phyloP scores from a whole-genome alignment of 2,113 vertebrate species.

The Trogon melanurus region DNA sequence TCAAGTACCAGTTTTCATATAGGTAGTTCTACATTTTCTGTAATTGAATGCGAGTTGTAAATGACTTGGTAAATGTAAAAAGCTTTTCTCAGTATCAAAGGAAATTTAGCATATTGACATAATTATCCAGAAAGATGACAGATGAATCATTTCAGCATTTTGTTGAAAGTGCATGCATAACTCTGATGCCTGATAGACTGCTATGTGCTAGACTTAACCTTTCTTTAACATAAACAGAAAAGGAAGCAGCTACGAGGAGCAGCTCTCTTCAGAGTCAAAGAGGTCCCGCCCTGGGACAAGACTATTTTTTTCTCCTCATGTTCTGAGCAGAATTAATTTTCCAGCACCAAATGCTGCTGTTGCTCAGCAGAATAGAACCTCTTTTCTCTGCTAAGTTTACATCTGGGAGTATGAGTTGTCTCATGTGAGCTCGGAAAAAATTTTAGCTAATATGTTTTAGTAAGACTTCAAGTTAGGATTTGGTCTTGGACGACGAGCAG shows the following conservation, averaged over 20 bases:
- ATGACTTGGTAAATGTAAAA: not conserved
- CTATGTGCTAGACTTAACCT: not conserved
- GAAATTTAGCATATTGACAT: conserved; percentile 4
- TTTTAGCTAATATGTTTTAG: not conserved
- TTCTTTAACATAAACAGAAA: not conserved
- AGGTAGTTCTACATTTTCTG: not conserved
- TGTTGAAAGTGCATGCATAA: not conserved
- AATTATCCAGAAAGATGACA: conserved; percentile 21
- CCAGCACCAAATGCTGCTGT: not conserved
- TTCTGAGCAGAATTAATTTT: not conserved
- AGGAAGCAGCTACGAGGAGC: not conserved
- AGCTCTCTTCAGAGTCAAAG: not conserved
- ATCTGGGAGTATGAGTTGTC: not conserved
- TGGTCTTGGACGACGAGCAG: not conserved
- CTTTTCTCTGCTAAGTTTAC: not conserved
- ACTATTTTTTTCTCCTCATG: not conserved
- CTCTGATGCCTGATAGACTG: not conserved
- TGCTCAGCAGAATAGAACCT: not conserved
- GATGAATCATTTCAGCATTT: conserved; percentile 33
- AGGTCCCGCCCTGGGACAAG: not conserved
- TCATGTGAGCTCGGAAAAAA: rapidly evolving
- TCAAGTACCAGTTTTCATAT: not conserved
- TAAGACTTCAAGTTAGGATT: not conserved
- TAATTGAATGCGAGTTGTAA: not conserved
- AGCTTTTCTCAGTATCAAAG: not conserved